Base-by-base conservation (phyloP, 2,113 vertebrate genomes). In the Pelobates fuscus region DNA sequence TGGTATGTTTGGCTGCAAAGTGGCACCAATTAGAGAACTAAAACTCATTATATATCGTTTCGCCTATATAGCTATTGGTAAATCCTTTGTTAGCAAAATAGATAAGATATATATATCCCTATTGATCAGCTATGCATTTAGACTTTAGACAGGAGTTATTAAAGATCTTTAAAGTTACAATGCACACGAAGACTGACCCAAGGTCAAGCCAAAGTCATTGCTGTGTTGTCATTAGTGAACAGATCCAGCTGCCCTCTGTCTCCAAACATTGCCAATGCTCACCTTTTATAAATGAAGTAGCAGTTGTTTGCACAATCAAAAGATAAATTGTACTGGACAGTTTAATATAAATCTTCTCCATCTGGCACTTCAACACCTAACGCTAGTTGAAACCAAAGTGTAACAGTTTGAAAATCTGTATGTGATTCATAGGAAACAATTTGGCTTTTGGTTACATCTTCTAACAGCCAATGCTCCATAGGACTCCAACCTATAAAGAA, bases 371-470 rank as follows among this genome's bases (percentile, higher is more conserved):
- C 61, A 65, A 43, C 71, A 65, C 60, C 30, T 73, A 65, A 21
- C 17, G 21, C 27, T 41, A 57, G 61, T 23, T 54, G 59, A 54
- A 73, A 64, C 25, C 60, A 65, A 21, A 41, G 29, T 55, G 17
- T 30, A 55, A 65, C 60, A 55, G 52, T n/a, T 23, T 46, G 30
- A 49, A 63, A 63, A 63, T 23, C 5, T 73, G 57, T 62, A 30
- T 46, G 70, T 49, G 70, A 71, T 71, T 71, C 58, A 71, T 23
- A 49, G 43, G 43, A 52, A 62, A 62, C 37, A 71, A 29, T 52
- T 20, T 64, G 59, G 44, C 59, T 54, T 73, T 55, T 15, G 23
- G 24, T 20, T 64, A 18, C 27, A 55, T 73, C 27, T 12, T 64
- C 26, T 30, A 12, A 49, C 44, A 73, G 59, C 60, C 70, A 73